Evolutionary conservation across 2,113 vertebrate species (phyloP), one percentile per base, ranked within the genome.

Genomic region (Myotis brandtii): DNA sequence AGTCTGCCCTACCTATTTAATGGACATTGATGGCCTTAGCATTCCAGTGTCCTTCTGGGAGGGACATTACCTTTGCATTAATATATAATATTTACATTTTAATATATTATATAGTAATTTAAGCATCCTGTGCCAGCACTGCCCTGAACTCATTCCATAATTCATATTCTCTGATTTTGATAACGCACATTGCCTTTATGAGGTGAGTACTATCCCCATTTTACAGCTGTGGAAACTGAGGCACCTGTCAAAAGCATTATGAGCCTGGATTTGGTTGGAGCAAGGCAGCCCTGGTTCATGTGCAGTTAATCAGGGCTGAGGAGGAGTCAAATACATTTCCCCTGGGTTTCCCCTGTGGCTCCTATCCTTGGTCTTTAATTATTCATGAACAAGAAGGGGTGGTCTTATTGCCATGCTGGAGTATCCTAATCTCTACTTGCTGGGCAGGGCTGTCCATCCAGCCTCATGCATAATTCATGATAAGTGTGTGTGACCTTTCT

Each of bases 381-480:
- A 86, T 72, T 89, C 52, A 67, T 48, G 76, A 86, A 66, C n/a
- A 18, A 80, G 73, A 93, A 91, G 62, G 91, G 20, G 21, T 92
- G 81, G 27, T 77, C 70, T 43, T 2, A 2, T 73, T 87, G 66
- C n/a, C 23, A 34, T 37, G 72, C 64, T 48, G 40, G 52, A 80
- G 16, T 48, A 52, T 86, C 18, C 32, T 84, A 92, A 90, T 92
- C 72, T 76, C 59, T 52, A 13, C 50, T 91, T 93, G 81, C 76
- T 90, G 81, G 86, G 70, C 32, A 52, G 67, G 46, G 43, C 67
- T 89, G 77, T 21, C 77, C n/a, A 9, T 66, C 46, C 80, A 30
- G 27, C 6, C 23, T 94, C 20, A 76, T 92, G 66, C 80, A 91
- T 93, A 96, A 96, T 96, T 97, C 80, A 93, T 86, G 21, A 92